phyloP scores from a whole-genome alignment of 2,888 invertebrate genomes.

The Sycophila texana region DNA sequence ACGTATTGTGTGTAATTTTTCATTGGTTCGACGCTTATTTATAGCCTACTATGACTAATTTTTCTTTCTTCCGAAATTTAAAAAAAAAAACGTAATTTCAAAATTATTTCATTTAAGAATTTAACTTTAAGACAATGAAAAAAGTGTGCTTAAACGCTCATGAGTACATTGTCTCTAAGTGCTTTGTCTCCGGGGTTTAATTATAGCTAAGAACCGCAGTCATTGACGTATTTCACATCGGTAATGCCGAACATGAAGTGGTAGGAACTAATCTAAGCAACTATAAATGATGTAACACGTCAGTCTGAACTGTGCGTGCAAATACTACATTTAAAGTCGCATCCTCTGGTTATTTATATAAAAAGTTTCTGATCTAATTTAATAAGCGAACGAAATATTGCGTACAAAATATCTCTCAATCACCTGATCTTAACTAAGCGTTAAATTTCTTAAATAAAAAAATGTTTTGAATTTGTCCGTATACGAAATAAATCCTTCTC shows the following conservation, averaged over 20 bases:
- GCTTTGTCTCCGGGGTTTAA: slow-evolving; percentile 5
- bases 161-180: no score
- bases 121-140: no score
- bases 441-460: neutral
- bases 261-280: neutral
- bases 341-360: no score
- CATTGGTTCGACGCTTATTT: no score
- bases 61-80: no score
- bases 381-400: no score
- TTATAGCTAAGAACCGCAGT: slow-evolving; percentile 8
- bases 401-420: neutral
- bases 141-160: no score
- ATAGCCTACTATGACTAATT: no score
- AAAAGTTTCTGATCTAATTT: no score
- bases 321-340: neutral
- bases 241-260: slow-evolving; percentile 20
- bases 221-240: slow-evolving; percentile 5
- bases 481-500: slow-evolving; percentile 6
- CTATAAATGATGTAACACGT: slow-evolving; percentile 37
- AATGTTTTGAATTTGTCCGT: neutral
- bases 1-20: no score
- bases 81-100: no score
- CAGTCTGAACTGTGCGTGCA: neutral
- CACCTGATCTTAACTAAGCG: neutral
- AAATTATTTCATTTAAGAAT: no score